Evolutionary conservation across 2,113 vertebrate genomes (phyloP), one percentile per base, ranked within the genome.

Genomic region (Todiramphus chloris): DNA sequence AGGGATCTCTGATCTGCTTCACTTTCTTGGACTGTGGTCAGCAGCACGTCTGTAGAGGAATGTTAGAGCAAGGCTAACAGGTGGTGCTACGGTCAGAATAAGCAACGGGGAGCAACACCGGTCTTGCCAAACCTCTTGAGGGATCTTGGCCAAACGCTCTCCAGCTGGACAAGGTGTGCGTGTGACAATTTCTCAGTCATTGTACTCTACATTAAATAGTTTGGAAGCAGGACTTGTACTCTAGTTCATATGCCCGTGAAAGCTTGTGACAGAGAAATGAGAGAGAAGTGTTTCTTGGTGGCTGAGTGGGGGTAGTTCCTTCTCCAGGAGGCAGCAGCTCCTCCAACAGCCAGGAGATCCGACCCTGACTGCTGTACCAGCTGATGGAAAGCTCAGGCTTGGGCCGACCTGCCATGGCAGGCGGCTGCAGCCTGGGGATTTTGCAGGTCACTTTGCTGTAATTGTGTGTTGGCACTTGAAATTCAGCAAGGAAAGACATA

Each of bases 391-490:
- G 13, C 56, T 0, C 6, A 33, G 58, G 73, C 63, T 83, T 83
- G 7, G 8, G 18, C 50, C 67, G 60, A 62, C 74, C 53, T 13
- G 3, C 35, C 18, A 2, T 74, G 48, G 89, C 59, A 79, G 77
- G 50, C 41, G 28, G 39, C 37, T 67, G 62, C 16, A 62, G 79
- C 70, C 76, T 16, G 90, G 88, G 78, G 77, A 35, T 39, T n/a
- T 12, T 70, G 77, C 35, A 59, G 66, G 56, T 68, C 64, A 73
- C 39, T 93, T 82, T 80, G 62, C 84, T 96, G 16, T 81, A 44
- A 89, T 93, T 96, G 97, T 92, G 66, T 90, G 74, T 64, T 79
- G 66, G 82, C 43, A 55, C 60, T 94, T 94, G 83, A 94, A 93
- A 92, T 73, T n/a, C 85, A 77, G 87, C 84, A 88, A 95, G 93